Evolutionary conservation across 2,888 invertebrate species (phyloP).

Genomic region (Pyrocoelia pectoralis): DNA sequence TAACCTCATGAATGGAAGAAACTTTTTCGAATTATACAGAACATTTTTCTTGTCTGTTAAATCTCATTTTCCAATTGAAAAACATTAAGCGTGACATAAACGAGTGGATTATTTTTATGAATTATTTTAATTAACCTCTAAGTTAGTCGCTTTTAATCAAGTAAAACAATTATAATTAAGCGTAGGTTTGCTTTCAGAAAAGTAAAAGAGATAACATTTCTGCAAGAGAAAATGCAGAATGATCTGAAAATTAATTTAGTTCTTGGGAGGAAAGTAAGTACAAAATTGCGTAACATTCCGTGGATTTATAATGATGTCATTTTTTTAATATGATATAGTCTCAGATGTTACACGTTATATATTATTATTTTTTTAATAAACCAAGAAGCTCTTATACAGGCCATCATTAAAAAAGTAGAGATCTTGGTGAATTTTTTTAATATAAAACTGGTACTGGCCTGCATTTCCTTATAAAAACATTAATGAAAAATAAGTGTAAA

Average conservation of each 20-base stretch:
- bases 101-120: not conserved
- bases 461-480: not conserved
- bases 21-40: not conserved
- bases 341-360: constrained; percentile 3
- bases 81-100: not conserved
- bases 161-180: not conserved
- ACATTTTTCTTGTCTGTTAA: not conserved
- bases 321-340: constrained; percentile 7
- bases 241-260: constrained; percentile 11
- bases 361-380: constrained; percentile 2
- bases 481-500: constrained; percentile 6
- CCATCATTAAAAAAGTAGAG: not conserved
- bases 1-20: not conserved
- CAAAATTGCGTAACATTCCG: constrained; percentile 10
- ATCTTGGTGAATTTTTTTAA: not conserved
- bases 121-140: not conserved
- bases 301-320: constrained; percentile 13
- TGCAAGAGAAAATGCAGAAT: not conserved
- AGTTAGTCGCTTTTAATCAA: not conserved
- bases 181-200: not conserved
- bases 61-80: not conserved
- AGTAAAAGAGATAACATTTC: not conserved
- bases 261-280: constrained; percentile 7
- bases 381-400: not conserved
- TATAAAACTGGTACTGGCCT: not conserved